These are phyloP conservation scores for Rhadina sibilatrix DNA, from an alignment of 2,113 vertebrate species.

Conservation along the genomic window DNA sequence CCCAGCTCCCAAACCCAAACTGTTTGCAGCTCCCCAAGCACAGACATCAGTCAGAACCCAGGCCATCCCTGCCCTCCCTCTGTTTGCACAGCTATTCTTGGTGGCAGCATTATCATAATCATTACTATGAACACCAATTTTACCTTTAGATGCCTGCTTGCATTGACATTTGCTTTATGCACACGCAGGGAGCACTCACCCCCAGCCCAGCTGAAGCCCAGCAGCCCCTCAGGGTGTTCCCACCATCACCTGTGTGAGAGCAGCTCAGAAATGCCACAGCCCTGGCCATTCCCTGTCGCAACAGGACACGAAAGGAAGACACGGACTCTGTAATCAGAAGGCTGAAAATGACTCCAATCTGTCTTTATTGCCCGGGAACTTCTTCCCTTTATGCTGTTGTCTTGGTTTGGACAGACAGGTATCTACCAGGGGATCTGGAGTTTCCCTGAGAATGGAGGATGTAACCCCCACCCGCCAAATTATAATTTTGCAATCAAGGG, in stretches of 20 bases:
- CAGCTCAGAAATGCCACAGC: neutral
- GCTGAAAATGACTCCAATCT: no score
- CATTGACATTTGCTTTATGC: neutral
- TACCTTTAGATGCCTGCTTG: neutral
- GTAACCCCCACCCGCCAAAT: no score
- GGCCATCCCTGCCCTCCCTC: neutral
- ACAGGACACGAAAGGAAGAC: no score
- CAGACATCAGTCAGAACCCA: neutral
- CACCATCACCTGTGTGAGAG: neutral
- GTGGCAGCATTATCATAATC: neutral
- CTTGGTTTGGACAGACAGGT: no score
- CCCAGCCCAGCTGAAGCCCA: neutral
- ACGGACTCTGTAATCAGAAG: no score
- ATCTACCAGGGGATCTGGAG: no score
- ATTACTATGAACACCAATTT: neutral
- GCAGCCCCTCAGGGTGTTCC: neutral
- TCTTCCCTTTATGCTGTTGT: no score
- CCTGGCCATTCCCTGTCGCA: neutral
- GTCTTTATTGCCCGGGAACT: no score
- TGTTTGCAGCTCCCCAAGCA: neutral
- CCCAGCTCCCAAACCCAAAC: neutral
- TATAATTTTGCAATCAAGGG: no score
- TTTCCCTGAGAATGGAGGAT: no score
- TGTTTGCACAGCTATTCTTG: neutral
- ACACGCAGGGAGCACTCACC: neutral